Percentiles rank a stretch among this genome's conserved stretches.
These are phyloP conservation scores for Capromys pilorides DNA, from an alignment of 2,797 vertebrate species.

Conservation along the genomic window DNA sequence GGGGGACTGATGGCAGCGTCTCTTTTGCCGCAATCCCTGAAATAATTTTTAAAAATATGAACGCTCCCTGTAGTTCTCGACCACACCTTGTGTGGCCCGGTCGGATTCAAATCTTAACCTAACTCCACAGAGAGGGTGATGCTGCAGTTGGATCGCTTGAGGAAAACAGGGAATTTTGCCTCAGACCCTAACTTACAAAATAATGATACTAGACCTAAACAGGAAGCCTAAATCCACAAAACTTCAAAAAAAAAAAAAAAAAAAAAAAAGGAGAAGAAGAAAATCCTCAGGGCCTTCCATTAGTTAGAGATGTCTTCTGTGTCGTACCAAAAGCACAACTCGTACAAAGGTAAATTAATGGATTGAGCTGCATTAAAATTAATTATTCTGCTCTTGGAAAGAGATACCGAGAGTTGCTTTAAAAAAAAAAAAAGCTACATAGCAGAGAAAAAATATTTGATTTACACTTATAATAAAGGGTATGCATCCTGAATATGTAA, in stretches of 20 bases:
- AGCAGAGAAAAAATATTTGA: slow-evolving; percentile 29
- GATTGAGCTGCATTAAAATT: neutral
- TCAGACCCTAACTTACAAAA: neutral
- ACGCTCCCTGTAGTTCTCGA: neutral
- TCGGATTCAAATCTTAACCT: neutral
- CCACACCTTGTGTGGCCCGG: neutral
- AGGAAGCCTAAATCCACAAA: neutral
- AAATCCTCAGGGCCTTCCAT: neutral
- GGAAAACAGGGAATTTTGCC: neutral
- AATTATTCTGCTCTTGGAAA: neutral
- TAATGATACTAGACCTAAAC: neutral
- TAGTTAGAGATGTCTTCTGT: neutral
- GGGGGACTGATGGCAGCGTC: neutral
- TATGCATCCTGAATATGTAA: neutral
- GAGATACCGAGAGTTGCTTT: neutral
- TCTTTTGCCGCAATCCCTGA: neutral
- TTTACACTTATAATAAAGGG: neutral
- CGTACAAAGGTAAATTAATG: neutral
- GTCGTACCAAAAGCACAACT: neutral
- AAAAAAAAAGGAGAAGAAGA: neutral
- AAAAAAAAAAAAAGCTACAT: neutral
- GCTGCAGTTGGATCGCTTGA: neutral
- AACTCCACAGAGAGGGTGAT: neutral
- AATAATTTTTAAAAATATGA: neutral
- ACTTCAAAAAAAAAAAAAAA: neutral